phyloP scores from a whole-genome alignment of 2,113 vertebrate genomes.

The Dunckerocampus dactyliophorus region DNA sequence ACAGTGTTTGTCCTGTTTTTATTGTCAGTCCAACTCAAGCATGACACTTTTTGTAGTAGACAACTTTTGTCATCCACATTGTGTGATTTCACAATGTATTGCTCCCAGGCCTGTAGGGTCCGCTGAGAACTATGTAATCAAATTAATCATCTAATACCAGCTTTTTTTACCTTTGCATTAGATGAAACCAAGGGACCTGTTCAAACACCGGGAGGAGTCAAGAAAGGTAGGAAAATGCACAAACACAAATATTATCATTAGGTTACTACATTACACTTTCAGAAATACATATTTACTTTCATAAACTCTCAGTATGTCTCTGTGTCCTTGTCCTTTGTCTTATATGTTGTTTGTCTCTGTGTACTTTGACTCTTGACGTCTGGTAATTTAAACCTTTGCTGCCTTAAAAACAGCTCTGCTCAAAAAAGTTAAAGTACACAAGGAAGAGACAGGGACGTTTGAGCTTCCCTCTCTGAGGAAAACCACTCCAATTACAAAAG shows the following conservation, averaged over 20 bases:
- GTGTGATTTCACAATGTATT: background rate
- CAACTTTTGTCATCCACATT: slow-evolving; percentile 5
- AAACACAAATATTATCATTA: background rate
- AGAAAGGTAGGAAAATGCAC: slow-evolving; percentile 72
- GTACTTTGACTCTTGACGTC: background rate
- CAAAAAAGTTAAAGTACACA: slow-evolving; percentile 70
- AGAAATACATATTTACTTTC: background rate
- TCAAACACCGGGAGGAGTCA: slow-evolving; percentile 82
- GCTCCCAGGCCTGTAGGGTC: background rate
- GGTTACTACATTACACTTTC: background rate
- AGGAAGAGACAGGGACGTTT: slow-evolving; percentile 69
- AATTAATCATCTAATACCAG: slow-evolving; percentile 11
- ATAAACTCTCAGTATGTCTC: background rate
- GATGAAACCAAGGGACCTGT: slow-evolving; percentile 78
- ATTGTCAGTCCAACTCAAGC: background rate
- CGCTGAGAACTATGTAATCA: background rate
- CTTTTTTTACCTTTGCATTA: slow-evolving; percentile 57
- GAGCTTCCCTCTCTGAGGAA: slow-evolving; percentile 73
- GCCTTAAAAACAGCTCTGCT: slow-evolving; percentile 65
- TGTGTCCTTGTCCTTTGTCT: background rate
- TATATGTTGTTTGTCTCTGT: slow-evolving; percentile 2
- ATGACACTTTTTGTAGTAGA: background rate
- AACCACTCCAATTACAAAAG: slow-evolving; percentile 52
- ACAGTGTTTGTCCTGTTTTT: slow-evolving; percentile 13
- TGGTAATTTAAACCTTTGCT: slow-evolving; percentile 69